Evolutionary conservation across 2,113 vertebrate species (phyloP), one percentile per base, ranked within the genome.

Genomic region (Andinoacara biseriatus): DNA sequence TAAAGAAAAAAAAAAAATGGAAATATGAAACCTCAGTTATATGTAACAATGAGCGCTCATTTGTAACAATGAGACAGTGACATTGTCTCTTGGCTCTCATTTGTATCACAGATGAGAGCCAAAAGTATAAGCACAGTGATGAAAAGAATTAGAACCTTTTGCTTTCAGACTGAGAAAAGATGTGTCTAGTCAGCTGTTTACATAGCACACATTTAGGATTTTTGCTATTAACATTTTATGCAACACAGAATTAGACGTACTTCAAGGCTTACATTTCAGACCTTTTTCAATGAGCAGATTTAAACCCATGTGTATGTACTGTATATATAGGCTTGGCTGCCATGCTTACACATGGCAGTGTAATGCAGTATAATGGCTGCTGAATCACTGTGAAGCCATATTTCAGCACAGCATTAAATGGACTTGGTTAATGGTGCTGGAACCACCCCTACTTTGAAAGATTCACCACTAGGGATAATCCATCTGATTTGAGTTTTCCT

Each of bases 401-500:
- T 75, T 82, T 24, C 58, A 69, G 56, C 46, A 57, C 17, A 1
- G 38, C 58, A 61, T 74, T 80, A 85, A 88, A 88, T 62, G 6
- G 67, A 81, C 61, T 63, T 87, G 56, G 75, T 78, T 83, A 88
- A 87, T 82, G 72, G 58, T 85, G 65, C 81, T 76, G 52, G 54
- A 84, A 74, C 29, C 46, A 60, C 65, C 81, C 79, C 65, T 46
- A 79, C 81, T 85, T 75, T 84, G 84, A 86, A 81, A 91, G 62
- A 76, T 38, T 82, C 81, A 29, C 62, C 29, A 67, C 77, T 61
- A 72, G 87, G 89, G 72, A 92, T 93, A 92, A 94, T 94, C 90
- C 87, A 93, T 93, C 90, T 88, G 88, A 90, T 88, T 92, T 79
- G 80, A 85, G 80, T 86, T 91, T 88, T 85, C 91, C 83, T 87